These are phyloP conservation scores for Polypedilum vanderplanki DNA, from an alignment of 1,140 invertebrate genomes.

Conservation along the genomic window DNA sequence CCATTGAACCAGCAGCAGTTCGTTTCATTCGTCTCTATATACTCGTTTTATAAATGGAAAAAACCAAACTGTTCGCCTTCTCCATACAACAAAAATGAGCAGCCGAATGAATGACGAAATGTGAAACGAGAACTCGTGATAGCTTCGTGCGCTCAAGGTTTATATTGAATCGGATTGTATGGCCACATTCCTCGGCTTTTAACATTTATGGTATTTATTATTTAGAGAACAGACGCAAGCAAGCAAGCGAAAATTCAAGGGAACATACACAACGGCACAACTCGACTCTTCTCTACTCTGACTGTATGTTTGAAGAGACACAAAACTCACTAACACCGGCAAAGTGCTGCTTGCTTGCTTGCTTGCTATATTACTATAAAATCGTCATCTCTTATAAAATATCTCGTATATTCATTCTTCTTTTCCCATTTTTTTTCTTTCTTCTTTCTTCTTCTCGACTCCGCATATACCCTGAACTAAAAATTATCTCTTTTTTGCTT, in stretches of 20 bases:
- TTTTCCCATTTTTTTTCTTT: neutral
- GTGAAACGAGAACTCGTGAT: neutral
- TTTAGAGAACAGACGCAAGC: constrained; percentile 28
- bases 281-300: neutral
- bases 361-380: constrained; percentile 27
- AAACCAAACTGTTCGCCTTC: constrained; percentile 1
- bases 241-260: constrained; percentile 28
- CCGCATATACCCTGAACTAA: constrained; percentile 22
- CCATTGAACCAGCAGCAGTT: neutral
- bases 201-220: constrained; percentile 27
- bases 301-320: constrained; percentile 7
- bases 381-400: constrained; percentile 29
- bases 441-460: constrained; percentile 15
- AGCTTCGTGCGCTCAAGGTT: neutral
- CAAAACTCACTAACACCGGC: neutral
- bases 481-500: neutral
- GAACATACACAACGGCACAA: constrained; percentile 4
- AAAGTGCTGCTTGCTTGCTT: neutral
- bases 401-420: constrained; percentile 27
- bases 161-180: constrained; percentile 17
- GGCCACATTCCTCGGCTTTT: constrained; percentile 6
- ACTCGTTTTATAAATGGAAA: constrained; percentile 19
- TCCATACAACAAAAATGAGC: neutral
- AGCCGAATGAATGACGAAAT: neutral
- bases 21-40: constrained; percentile 16